Evolutionary conservation across 2,888 invertebrate species (phyloP), one percentile per base, ranked within the genome.

Genomic region (Cheilosia pagana): DNA sequence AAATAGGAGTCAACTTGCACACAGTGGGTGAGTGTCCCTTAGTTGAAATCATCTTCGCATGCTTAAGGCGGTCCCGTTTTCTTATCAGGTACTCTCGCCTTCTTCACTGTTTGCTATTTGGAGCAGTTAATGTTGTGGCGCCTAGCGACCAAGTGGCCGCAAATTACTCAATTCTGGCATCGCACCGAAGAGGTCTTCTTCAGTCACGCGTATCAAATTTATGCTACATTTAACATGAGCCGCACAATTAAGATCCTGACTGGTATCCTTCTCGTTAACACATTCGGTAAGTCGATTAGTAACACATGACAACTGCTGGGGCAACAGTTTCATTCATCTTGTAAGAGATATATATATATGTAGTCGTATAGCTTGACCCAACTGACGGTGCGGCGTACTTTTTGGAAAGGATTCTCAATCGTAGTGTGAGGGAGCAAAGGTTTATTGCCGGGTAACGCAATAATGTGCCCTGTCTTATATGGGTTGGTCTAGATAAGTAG

Each of bases 121-220:
- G 91, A 89, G 71, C 92, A 89, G 28, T 48, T 91, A 6, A 89
- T 87, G 86, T 89, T 91, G 53, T 91, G 91, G 91, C 88, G 89
- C 65, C 78, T 92, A 87, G 91, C 91, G 10, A 87, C 81, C n/a
- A 89, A 89, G 28, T 92, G 92, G 92, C 90, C 89, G 25, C 77
- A 75, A 14, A 88, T 92, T 5, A 90, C 91, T 87, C 63, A 79
- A 2, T 81, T 87, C 10, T 92, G 92, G 91, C 83, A 88, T 12
- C 87, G 88, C 14, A 89, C 88, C 10, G 92, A 92, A 60, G 87
- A 89, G 72, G 87, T 91, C n/a, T 92, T 92, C 48, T 86, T 91
- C 1, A 88, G 87, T 23, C 77, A 88, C 3, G 90, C 91, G 1
- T 92, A 92, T 88, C 88, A 89, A 7, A 87, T 89, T 35, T 90